Evolutionary conservation across 2,888 invertebrate genomes (phyloP).

Genomic region (Orthonevra nobilis): DNA sequence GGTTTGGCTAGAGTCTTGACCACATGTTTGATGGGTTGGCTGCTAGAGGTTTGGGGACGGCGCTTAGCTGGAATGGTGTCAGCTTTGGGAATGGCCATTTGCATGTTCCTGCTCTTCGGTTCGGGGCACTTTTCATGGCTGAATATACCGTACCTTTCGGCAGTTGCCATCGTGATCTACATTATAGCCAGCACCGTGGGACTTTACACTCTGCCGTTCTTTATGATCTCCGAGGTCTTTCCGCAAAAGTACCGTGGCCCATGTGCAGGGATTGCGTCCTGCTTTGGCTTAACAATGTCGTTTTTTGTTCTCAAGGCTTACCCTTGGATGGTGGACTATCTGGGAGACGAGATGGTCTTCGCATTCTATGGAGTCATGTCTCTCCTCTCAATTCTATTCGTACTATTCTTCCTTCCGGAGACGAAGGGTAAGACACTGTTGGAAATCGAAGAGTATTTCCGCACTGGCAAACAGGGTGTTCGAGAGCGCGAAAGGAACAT

Average conservation of each 20-base stretch:
- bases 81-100: conserved; percentile 83
- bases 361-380: conserved; percentile 84
- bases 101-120: conserved; percentile 82
- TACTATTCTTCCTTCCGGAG: conserved; percentile 85
- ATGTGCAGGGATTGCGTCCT: conserved; percentile 85
- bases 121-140: conserved; percentile 78
- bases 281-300: conserved; percentile 84
- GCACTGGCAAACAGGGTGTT: conserved; percentile 67
- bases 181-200: conserved; percentile 81
- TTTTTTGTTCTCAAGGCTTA: conserved; percentile 86
- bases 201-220: conserved; percentile 85
- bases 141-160: conserved; percentile 75
- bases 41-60: conserved; percentile 84
- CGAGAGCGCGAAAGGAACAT: conserved; percentile 71
- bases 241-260: conserved; percentile 83
- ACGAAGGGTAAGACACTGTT: conserved; percentile 86
- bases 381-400: conserved; percentile 82
- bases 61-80: conserved; percentile 85
- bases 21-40: conserved; percentile 84
- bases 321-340: conserved; percentile 82
- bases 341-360: conserved; percentile 84
- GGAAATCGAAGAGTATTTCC: conserved; percentile 84
- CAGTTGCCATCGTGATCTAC: conserved; percentile 75
- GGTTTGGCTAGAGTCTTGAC: conserved; percentile 84
- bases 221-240: conserved; percentile 88